These are phyloP conservation scores for Seira sanloemensis DNA, from an alignment of 2,888 invertebrate genomes.

Conservation along the genomic window DNA sequence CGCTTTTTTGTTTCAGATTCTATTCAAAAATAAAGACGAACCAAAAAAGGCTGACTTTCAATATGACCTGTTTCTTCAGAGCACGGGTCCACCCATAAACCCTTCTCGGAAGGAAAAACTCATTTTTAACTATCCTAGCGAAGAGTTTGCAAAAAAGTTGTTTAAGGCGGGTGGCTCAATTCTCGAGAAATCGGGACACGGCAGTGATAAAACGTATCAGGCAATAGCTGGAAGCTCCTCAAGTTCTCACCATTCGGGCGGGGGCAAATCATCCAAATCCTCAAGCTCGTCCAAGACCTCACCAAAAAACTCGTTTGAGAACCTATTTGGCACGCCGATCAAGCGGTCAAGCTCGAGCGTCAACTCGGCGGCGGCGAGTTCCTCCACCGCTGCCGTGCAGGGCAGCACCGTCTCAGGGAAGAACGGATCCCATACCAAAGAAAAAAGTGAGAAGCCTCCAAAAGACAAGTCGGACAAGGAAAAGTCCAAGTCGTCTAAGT, in stretches of 20 bases:
- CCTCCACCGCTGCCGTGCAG: conserved; percentile 24
- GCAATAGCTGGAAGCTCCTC: conserved; percentile 52
- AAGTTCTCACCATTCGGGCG: conserved; percentile 61
- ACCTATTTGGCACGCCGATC: conserved; percentile 89
- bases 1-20: conserved; percentile 52
- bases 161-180: conserved; percentile 87
- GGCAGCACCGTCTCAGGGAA: conserved; percentile 56
- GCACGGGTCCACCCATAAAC: conserved; percentile 83
- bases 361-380: conserved; percentile 36
- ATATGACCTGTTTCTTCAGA: conserved; percentile 91
- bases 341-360: conserved; percentile 76
- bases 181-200: conserved; percentile 61
- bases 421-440: conserved; percentile 63
- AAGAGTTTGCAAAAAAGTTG: conserved; percentile 91
- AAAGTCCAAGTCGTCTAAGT: conserved; percentile 52
- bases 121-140: conserved; percentile 89
- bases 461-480: conserved; percentile 58
- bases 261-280: conserved; percentile 67
- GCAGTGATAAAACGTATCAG: conserved; percentile 53
- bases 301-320: conserved; percentile 82
- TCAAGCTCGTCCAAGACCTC: conserved; percentile 67
- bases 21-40: conserved; percentile 89
- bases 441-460: conserved; percentile 56
- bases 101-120: conserved; percentile 87
- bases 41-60: conserved; percentile 85